Evolutionary conservation across 2,113 vertebrate genomes (phyloP).

Genomic region (Scartelaos histophorus): DNA sequence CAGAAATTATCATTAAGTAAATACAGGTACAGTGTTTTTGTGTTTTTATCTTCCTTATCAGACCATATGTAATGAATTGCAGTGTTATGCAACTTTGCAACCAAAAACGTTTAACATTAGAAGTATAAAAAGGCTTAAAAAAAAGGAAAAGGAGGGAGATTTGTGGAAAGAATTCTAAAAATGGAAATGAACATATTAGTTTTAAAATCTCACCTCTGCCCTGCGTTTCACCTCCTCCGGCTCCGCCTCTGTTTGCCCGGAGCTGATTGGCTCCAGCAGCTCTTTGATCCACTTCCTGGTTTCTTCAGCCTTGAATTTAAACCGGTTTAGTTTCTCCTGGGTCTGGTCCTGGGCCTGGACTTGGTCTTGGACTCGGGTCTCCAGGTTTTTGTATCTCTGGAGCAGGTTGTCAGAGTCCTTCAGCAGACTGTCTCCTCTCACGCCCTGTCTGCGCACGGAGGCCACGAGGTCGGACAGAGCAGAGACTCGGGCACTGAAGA

Average conservation of each 20-base stretch:
- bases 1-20: no score
- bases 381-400: conserved; percentile 68
- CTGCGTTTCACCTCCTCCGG: conserved; percentile 42
- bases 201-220: conserved; percentile 57
- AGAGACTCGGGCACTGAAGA: conserved; percentile 49
- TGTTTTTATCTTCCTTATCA: no score
- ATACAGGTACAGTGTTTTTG: no score
- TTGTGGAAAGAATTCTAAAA: no score
- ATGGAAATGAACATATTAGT: no score
- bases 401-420: conserved; percentile 69
- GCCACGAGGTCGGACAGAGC: conserved; percentile 57
- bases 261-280: conserved; percentile 25
- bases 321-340: conserved; percentile 35
- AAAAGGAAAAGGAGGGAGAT: no score
- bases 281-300: conserved; percentile 58
- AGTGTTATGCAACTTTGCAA: no score
- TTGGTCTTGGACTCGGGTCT: conserved; percentile 51
- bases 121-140: no score
- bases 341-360: conserved; percentile 44
- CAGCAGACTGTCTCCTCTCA: conserved; percentile 70
- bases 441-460: conserved; percentile 64
- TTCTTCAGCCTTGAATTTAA: conserved; percentile 33
- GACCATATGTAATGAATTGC: no score
- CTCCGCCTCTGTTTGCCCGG: not conserved
- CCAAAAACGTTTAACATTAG: no score